A percentile compares a stretch with the other conserved stretches of the same genome.
Conservation (phyloP, 2,888 invertebrate species). For the Gerris lacustris region DNA sequence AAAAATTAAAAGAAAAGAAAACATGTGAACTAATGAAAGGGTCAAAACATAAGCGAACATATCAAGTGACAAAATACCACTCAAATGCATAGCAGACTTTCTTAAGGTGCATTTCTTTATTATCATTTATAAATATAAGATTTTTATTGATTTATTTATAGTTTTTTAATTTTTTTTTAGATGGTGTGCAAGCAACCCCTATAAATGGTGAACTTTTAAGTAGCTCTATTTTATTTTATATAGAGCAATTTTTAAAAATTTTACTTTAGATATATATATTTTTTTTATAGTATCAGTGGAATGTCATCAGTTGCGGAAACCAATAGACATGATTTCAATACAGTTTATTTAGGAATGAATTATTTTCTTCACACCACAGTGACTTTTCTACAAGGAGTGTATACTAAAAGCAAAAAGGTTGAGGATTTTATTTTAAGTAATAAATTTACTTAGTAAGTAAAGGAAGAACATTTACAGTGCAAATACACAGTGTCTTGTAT, state of each 20-base stretch:
- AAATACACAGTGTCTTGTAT: too few relatives aligned
- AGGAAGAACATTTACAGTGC: too few relatives aligned
- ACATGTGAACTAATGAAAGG: constrained; percentile 8
- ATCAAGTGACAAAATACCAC: neutral
- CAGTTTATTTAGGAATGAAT: too few relatives aligned
- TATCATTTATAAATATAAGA: too few relatives aligned
- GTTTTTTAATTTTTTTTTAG: neutral
- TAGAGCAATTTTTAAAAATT: neutral
- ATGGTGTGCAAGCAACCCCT: neutral
- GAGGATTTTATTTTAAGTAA: too few relatives aligned
- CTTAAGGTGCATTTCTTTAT: neutral
- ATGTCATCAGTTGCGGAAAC: constrained; percentile 33
- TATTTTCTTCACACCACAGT: too few relatives aligned
- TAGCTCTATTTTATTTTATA: too few relatives aligned
- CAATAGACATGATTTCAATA: constrained; percentile 35
- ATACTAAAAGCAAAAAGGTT: too few relatives aligned
- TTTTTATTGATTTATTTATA: neutral
- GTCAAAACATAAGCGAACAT: constrained; percentile 1
- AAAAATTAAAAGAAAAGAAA: constrained; percentile 11
- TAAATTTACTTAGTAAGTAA: too few relatives aligned
- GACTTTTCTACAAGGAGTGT: too few relatives aligned
- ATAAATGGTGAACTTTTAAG: neutral
- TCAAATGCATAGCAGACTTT: neutral
- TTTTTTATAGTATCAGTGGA: neutral
- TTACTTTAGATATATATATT: neutral